Percentiles rank a stretch among this genome's conserved stretches.
Conservation (phyloP, 2,113 vertebrate species). For the Romanogobio albipinnatus region DNA sequence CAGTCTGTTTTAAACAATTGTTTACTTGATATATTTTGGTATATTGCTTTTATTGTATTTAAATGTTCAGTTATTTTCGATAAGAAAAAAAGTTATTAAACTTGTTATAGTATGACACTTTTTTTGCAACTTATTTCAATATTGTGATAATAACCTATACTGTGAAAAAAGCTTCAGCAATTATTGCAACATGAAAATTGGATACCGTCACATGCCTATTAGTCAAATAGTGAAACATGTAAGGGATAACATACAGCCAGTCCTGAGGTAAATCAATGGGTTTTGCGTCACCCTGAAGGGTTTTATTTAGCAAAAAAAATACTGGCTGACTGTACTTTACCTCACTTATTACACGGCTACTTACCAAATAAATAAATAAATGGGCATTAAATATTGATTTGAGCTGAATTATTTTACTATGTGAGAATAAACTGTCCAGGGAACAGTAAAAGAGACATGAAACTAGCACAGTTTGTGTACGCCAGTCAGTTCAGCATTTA, state of each 20-base stretch:
- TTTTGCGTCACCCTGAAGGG: background rate
- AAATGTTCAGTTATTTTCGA: no score
- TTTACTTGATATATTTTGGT: no score
- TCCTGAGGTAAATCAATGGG: background rate
- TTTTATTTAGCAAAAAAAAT: background rate
- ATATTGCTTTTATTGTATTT: no score
- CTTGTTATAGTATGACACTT: no score
- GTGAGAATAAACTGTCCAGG: background rate
- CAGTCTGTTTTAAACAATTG: no score
- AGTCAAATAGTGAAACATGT: background rate
- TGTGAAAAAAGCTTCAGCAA: no score
- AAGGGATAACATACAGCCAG: background rate
- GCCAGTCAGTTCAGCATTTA: background rate
- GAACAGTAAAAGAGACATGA: background rate
- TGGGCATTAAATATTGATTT: constrained; percentile 17
- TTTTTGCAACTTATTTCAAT: no score
- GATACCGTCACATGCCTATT: no score
- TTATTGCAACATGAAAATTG: no score
- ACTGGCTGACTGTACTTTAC: background rate
- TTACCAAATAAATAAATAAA: background rate
- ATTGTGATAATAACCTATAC: no score
- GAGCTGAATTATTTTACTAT: background rate
- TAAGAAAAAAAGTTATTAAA: no score
- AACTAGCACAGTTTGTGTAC: background rate
- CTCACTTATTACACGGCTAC: background rate